Evolutionary conservation across 2,113 vertebrate genomes (phyloP).

Genomic region (Ranitomeya imitator): DNA sequence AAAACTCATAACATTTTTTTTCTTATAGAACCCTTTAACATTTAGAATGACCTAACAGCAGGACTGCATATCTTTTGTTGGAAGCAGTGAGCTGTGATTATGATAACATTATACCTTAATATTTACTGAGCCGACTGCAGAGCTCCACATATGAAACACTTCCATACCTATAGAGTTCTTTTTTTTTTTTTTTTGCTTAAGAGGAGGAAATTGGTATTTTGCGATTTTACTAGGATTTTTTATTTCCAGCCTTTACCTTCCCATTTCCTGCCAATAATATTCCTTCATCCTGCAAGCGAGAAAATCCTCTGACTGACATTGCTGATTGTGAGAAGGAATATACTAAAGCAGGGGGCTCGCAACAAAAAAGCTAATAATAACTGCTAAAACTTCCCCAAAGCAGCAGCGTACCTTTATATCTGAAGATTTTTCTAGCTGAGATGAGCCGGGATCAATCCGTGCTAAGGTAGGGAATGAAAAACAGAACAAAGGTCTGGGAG

Average conservation of each 20-base stretch:
- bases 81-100: neutral
- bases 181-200: neutral
- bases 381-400: neutral
- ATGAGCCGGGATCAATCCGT: neutral
- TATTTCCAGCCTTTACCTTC: slow-evolving; percentile 35
- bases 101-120: neutral
- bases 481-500: neutral
- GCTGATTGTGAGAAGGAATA: slow-evolving; percentile 23
- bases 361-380: slow-evolving; percentile 11
- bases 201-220: slow-evolving; percentile 51
- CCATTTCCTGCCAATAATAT: slow-evolving; percentile 54
- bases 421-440: neutral
- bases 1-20: neutral
- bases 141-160: slow-evolving; percentile 44
- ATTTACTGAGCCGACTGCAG: slow-evolving; percentile 8
- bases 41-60: neutral
- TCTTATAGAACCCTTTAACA: neutral
- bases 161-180: slow-evolving; percentile 30
- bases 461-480: neutral
- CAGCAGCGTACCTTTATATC: neutral
- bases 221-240: slow-evolving; percentile 36
- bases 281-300: slow-evolving; percentile 28
- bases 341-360: neutral
- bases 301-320: slow-evolving; percentile 40
- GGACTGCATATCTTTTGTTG: neutral